phyloP scores from a whole-genome alignment of 2,888 invertebrate species.

The Thecophora atra region DNA sequence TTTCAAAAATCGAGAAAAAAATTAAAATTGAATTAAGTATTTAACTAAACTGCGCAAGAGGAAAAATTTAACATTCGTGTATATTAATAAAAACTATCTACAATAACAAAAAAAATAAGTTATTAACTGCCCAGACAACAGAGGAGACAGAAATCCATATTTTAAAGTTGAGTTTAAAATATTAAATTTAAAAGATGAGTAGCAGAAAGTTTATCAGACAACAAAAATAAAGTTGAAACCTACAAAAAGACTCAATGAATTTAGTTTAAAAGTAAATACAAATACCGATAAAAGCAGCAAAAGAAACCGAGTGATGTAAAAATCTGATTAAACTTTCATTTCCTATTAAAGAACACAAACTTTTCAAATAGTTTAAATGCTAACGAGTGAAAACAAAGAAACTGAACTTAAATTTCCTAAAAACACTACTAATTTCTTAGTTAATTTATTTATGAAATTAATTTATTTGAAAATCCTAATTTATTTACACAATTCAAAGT shows the following conservation, averaged over 20 bases:
- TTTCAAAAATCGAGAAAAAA: conserved; percentile 1
- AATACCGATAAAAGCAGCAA: too few relatives aligned
- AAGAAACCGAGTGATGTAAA: background rate
- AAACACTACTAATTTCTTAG: background rate
- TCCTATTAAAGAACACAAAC: conserved; percentile 19
- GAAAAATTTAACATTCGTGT: background rate
- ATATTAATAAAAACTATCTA: background rate
- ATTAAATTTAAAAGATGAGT: too few relatives aligned
- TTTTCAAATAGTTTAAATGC: too few relatives aligned
- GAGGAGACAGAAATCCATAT: background rate
- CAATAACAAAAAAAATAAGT: background rate
- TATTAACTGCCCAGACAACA: background rate
- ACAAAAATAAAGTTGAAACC: background rate
- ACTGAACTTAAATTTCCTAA: background rate
- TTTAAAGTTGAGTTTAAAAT: too few relatives aligned
- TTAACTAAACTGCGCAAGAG: background rate
- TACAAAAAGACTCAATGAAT: background rate
- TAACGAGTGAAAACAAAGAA: too few relatives aligned
- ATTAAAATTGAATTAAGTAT: conserved; percentile 9
- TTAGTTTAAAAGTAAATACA: background rate
- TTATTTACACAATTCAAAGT: too few relatives aligned
- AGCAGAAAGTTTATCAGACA: background rate
- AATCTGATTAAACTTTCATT: background rate
- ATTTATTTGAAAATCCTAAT: too few relatives aligned
- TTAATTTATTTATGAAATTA: too few relatives aligned